phyloP scores from a whole-genome alignment of 2,888 invertebrate species.

The Drosophila quinaria region DNA sequence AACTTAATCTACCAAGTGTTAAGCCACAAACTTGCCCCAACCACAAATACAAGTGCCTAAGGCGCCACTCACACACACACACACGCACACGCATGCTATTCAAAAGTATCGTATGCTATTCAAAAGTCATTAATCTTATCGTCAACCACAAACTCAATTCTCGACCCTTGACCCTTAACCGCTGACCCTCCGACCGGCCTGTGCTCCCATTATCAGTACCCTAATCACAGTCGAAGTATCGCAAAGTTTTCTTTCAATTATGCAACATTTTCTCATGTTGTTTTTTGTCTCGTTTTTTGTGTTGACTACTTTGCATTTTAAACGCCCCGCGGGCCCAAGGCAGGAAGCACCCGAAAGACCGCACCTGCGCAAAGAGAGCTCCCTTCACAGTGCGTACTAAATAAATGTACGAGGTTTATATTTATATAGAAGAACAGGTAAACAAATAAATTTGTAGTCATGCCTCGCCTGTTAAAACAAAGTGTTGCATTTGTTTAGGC shows the following conservation, averaged over 20 bases:
- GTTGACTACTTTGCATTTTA: slow-evolving; percentile 61
- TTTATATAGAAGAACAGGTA: slow-evolving; percentile 24
- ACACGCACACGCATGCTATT: slow-evolving; percentile 7
- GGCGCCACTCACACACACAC: slow-evolving; percentile 2
- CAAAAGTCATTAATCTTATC: slow-evolving; percentile 55
- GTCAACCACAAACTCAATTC: slow-evolving; percentile 33
- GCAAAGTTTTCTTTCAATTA: slow-evolving; percentile 65
- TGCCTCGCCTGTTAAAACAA: slow-evolving; percentile 57
- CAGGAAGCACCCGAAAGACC: slow-evolving; percentile 35
- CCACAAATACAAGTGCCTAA: slow-evolving; percentile 15
- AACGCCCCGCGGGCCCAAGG: slow-evolving; percentile 62
- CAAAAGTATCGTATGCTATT: slow-evolving; percentile 14
- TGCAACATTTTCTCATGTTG: slow-evolving; percentile 44
- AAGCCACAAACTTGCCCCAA: slow-evolving; percentile 21
- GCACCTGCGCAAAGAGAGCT: slow-evolving; percentile 56
- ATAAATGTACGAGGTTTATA: slow-evolving; percentile 14
- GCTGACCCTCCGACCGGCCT: slow-evolving; percentile 6
- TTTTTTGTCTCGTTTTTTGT: neutral
- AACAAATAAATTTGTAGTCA: slow-evolving; percentile 75
- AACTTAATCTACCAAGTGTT: slow-evolving; percentile 28
- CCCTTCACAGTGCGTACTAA: slow-evolving; percentile 23
- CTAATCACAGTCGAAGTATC: slow-evolving; percentile 49
- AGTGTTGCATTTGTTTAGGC: slow-evolving; percentile 81
- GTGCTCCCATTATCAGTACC: slow-evolving; percentile 38
- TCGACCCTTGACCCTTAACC: slow-evolving; percentile 19